These are phyloP conservation scores for Passer domesticus DNA, from an alignment of 2,113 vertebrate genomes.

Conservation along the genomic window DNA sequence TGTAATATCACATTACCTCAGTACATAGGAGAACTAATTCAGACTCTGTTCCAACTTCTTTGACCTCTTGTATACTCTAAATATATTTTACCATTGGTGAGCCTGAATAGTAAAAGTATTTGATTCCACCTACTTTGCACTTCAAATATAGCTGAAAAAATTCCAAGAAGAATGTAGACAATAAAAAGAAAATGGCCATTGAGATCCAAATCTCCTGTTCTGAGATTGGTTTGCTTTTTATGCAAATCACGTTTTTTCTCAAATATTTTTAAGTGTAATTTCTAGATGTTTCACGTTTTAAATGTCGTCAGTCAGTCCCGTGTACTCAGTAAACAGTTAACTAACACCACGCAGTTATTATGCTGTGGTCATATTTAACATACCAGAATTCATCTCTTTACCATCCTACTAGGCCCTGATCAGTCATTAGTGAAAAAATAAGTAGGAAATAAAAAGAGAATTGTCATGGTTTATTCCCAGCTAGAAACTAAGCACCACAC, in stretches of 20 bases:
- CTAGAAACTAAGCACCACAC: rapidly evolving
- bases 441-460: background rate
- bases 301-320: background rate
- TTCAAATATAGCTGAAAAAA: conserved; percentile 25
- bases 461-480: background rate
- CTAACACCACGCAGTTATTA: background rate
- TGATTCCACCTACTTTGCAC: conserved; percentile 2
- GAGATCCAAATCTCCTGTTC: background rate
- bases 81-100: conserved; percentile 18
- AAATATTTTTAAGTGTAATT: background rate
- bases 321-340: background rate
- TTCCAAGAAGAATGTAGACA: conserved; percentile 17
- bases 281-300: conserved; percentile 24
- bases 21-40: conserved; percentile 11
- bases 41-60: background rate
- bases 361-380: background rate
- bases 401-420: background rate
- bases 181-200: background rate
- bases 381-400: background rate
- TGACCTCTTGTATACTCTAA: conserved; percentile 25
- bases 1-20: conserved; percentile 26
- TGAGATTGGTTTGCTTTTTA: background rate
- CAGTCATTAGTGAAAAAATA: background rate
- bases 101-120: conserved; percentile 31
- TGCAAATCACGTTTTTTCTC: background rate